Evolutionary conservation across 1,140 invertebrate genomes (phyloP), one percentile per base, ranked within the genome.

Genomic region (Wasmannia auropunctata): DNA sequence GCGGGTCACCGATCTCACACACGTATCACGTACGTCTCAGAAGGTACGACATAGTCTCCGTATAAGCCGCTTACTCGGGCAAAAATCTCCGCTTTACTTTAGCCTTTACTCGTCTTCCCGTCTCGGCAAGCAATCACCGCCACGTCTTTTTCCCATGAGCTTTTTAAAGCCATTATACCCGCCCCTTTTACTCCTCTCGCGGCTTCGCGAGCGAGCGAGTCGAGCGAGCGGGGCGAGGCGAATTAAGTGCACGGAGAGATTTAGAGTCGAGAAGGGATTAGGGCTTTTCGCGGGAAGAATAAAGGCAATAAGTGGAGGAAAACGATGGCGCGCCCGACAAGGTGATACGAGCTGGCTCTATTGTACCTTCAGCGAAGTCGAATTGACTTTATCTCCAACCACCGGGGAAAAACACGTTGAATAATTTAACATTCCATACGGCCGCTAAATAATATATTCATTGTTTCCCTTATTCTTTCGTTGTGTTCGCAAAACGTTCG

Each of bases 1-100:
- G 10, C 25, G 34, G 51, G 31, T 81, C 40, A 83, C 34, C 37
- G 25, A 74, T 14, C n/a, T 58, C 8, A 5, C 14, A 58, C 43
- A 74, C 19, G 46, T 72, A 72, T 31, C 51, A 49, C 34, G 6
- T 46, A 49, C 34, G 6, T 46, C 16, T 83, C 79, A 74, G 25
- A 51, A 14, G 51, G 28, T 43, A 56, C 14, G 75, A 87, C 37
- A 87, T 60, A 86, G 56, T 40, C 56, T 63, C 62, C 43, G 43
- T 90, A n/a, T n/a, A 90, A 91, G 87, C 88, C 40, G 88, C 90
- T 90, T 91, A 91, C 49, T 40, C 14, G 67, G 63, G 84, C 80
- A 87, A 87, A 90, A 90, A 72, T 86, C 85, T 58, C 54, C 40
- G 34, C 84, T 77, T 76, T 51, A 62, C 72, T 51, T 76, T 65